phyloP scores from a whole-genome alignment of 2,888 invertebrate species.

The Meta bourneti region DNA sequence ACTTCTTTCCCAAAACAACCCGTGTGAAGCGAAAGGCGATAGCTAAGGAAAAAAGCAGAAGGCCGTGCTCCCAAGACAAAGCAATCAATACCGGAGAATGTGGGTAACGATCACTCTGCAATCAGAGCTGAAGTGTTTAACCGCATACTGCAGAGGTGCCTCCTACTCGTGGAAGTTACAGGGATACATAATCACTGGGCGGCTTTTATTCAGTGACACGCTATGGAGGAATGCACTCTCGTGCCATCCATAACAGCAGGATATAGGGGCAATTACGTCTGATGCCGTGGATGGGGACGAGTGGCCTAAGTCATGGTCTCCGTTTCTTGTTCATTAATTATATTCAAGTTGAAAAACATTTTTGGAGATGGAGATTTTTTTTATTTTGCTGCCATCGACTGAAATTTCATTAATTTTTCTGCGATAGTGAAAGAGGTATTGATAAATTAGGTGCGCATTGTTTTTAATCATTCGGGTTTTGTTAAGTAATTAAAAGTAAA shows the following conservation, averaged over 20 bases:
- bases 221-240: constrained; percentile 9
- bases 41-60: background rate
- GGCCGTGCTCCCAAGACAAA: background rate
- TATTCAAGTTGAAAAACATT: background rate
- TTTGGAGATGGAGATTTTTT: background rate
- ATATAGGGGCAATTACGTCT: constrained; percentile 40
- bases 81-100: constrained; percentile 46
- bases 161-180: constrained; percentile 33
- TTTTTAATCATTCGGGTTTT: background rate
- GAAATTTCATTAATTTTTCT: background rate
- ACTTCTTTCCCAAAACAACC: background rate
- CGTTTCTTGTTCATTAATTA: background rate
- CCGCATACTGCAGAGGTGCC: constrained; percentile 7
- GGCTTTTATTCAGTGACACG: constrained; percentile 35
- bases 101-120: constrained; percentile 30
- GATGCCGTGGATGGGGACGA: background rate
- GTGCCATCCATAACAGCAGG: constrained; percentile 28
- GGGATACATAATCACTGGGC: constrained; percentile 51
- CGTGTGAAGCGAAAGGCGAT: background rate
- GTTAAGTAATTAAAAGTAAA: too few relatives aligned
- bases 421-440: background rate
- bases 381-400: background rate
- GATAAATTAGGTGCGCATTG: background rate
- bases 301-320: constrained; percentile 2
- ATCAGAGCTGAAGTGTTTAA: constrained; percentile 63